These are phyloP conservation scores for Halcyon senegalensis DNA, from an alignment of 2,113 vertebrate genomes.

Conservation along the genomic window DNA sequence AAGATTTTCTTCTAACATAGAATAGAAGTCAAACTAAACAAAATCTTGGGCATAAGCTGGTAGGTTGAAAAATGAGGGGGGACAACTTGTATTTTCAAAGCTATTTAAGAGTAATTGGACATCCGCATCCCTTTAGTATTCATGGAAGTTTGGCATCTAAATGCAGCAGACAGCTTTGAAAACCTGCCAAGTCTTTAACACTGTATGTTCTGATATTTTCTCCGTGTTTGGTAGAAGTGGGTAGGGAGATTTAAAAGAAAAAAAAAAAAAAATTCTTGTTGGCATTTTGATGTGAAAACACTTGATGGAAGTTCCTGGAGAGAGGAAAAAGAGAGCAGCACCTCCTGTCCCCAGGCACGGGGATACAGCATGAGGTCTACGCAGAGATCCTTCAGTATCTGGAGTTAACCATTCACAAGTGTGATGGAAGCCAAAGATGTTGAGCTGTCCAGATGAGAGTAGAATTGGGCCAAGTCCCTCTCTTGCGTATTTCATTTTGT, in stretches of 20 bases:
- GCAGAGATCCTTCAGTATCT: not conserved
- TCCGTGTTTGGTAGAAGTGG: not conserved
- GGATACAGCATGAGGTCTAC: not conserved
- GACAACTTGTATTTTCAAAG: not conserved
- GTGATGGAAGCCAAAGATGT: not conserved
- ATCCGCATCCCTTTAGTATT: not conserved
- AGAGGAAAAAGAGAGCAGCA: not conserved
- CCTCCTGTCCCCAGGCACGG: not conserved
- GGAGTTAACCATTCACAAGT: not conserved
- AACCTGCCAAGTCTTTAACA: slow-evolving; percentile 26
- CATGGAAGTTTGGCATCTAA: not conserved
- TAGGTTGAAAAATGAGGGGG: not conserved
- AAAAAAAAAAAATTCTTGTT: not conserved
- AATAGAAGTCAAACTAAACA: not conserved
- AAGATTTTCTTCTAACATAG: not conserved
- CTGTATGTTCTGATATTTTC: not conserved
- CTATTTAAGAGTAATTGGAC: slow-evolving; percentile 4
- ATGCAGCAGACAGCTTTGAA: slow-evolving; percentile 15
- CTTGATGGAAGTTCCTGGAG: not conserved
- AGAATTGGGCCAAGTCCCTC: not conserved
- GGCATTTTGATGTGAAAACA: not conserved
- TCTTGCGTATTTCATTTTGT: not conserved
- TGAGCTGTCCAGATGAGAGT: not conserved
- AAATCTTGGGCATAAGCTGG: not conserved
- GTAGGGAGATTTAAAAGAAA: not conserved